Evolutionary conservation across 2,888 invertebrate species (phyloP).

Genomic region (Formica aserva): DNA sequence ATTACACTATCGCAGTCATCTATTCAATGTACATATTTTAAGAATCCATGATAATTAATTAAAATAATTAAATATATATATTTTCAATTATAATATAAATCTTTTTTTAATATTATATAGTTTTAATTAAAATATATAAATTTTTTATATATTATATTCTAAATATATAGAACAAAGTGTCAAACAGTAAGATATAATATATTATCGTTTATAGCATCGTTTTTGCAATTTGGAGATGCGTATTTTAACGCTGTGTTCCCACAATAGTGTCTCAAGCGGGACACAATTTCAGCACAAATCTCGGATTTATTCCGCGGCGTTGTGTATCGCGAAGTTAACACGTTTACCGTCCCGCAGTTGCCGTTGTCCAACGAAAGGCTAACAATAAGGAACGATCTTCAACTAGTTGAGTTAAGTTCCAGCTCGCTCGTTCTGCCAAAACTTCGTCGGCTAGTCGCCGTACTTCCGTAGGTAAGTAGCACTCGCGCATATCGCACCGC

Average conservation of each 20-base stretch:
- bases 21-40: background rate
- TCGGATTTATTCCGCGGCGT: conserved; percentile 44
- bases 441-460: conserved; percentile 73
- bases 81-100: background rate
- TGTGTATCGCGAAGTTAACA: conserved; percentile 67
- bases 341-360: conserved; percentile 68
- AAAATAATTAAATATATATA: background rate
- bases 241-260: background rate
- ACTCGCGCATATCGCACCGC: conserved; percentile 73
- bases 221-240: background rate
- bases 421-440: conserved; percentile 70
- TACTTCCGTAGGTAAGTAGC: conserved; percentile 75
- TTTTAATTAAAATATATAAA: background rate
- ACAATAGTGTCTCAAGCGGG: background rate
- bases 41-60: background rate
- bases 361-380: conserved; percentile 75
- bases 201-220: background rate
- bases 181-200: background rate
- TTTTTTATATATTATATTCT: background rate
- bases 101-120: background rate
- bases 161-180: background rate
- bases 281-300: conserved; percentile 19
- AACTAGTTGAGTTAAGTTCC: conserved; percentile 76
- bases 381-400: conserved; percentile 77
- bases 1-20: background rate